Conservation (phyloP, 2,888 invertebrate genomes). For the Selenia dentaria region DNA sequence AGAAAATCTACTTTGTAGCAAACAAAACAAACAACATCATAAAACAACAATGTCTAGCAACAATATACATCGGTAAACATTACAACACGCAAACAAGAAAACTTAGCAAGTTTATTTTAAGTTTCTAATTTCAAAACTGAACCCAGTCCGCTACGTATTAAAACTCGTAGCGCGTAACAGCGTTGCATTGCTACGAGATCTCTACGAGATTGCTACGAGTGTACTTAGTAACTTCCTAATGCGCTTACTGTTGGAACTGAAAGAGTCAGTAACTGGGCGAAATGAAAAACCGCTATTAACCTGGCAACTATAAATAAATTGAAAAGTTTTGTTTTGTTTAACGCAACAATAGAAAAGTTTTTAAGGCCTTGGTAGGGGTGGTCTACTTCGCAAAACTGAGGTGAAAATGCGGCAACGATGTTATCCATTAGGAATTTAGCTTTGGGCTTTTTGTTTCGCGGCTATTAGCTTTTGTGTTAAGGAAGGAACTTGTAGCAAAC, state of each 20-base stretch:
- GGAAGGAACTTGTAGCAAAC: no score
- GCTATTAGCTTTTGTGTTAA: neutral
- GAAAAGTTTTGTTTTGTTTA: constrained; percentile 28
- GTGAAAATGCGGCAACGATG: constrained; percentile 10
- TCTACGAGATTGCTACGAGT: constrained; percentile 26
- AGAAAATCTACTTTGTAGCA: no score
- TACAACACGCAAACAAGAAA: constrained; percentile 37
- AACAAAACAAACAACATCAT: no score
- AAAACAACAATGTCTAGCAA: neutral
- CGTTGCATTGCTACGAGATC: constrained; percentile 31
- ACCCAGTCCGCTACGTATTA: constrained; percentile 40
- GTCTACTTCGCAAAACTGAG: constrained; percentile 5
- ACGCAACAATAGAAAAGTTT: constrained; percentile 26
- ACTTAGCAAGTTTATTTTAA: constrained; percentile 43
- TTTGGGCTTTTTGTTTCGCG: constrained; percentile 5
- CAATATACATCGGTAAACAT: constrained; percentile 31
- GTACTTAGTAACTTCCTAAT: constrained; percentile 48
- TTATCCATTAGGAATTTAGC: constrained; percentile 10
- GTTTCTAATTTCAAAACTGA: constrained; percentile 48
- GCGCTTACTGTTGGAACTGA: constrained; percentile 34
- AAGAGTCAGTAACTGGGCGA: constrained; percentile 44
- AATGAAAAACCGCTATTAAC: constrained; percentile 41
- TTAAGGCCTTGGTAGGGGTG: constrained; percentile 4
- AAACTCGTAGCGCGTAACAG: constrained; percentile 42
- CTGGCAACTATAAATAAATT: constrained; percentile 44